These are phyloP conservation scores for Mobula hypostoma DNA, from an alignment of 2,113 vertebrate species.

Conservation along the genomic window DNA sequence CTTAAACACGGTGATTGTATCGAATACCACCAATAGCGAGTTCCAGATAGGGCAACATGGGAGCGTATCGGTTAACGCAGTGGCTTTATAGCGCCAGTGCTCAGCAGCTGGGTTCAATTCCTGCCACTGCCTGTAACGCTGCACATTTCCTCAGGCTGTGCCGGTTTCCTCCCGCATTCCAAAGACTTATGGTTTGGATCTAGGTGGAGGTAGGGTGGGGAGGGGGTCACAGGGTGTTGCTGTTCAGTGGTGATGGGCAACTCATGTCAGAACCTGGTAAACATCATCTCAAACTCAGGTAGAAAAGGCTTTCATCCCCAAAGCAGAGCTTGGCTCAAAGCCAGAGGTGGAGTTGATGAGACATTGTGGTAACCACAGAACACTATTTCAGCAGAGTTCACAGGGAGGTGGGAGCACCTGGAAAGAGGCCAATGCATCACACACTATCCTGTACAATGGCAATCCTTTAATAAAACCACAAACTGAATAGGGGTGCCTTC, in stretches of 20 bases:
- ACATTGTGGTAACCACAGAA: background rate
- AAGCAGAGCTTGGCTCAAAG: background rate
- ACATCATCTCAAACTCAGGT: background rate
- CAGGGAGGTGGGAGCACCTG: background rate
- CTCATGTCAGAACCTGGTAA: background rate
- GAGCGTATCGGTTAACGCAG: too few relatives aligned
- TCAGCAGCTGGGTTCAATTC: too few relatives aligned
- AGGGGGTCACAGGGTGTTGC: too few relatives aligned
- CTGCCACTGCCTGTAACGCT: too few relatives aligned
- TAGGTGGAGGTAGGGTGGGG: too few relatives aligned
- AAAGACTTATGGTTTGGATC: too few relatives aligned
- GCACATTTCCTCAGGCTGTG: too few relatives aligned
- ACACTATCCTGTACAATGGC: background rate
- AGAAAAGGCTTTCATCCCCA: background rate
- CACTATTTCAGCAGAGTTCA: background rate
- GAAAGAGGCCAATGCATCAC: background rate
- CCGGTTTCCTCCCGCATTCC: too few relatives aligned
- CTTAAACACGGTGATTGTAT: too few relatives aligned
- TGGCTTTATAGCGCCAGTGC: too few relatives aligned
- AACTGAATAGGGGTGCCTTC: background rate
- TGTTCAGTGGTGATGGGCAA: background rate
- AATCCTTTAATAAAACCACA: background rate
- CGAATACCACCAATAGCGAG: too few relatives aligned
- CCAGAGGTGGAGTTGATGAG: background rate
- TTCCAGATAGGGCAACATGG: too few relatives aligned